Evolutionary conservation across 1,140 invertebrate species (phyloP), one percentile per base, ranked within the genome.

Genomic region (Pachyrhynchus sulphureomaculatus): DNA sequence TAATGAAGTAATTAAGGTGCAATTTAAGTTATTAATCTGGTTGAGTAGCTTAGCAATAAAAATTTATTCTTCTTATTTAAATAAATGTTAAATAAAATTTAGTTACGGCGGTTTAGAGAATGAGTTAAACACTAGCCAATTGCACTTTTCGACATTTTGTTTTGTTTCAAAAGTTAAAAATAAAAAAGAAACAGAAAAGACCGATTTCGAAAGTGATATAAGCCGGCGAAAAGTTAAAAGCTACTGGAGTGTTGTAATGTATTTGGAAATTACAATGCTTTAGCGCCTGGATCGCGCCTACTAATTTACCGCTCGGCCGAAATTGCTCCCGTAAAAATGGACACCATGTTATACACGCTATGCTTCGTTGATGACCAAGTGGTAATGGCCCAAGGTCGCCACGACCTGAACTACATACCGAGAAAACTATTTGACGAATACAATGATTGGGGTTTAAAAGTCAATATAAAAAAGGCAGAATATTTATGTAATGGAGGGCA

Each of bases 151-250:
- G 26, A 29, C 26, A 29, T 29, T 29, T 29, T 29, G 26, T 29
- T 29, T 9, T 29, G 26, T 29, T 29, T 29, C 26, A 10, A 45
- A 23, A 21, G n/a, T 15, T 45, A 45, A 18, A 36, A 56, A 47
- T 45, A 44, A 26, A 23, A 56, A 56, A 56, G 32, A n/a, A 45
- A 56, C 45, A 45, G 37, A 53, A 52, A 36, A 24, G 13, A 13
- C 26, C 10, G n/a, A 17, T 37, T 53, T 37, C 49, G 18, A 53
- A 53, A 24, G 34, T 37, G 34, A 4, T 4, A 23, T 23, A 10
- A n/a, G 29, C 49, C 49, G 49, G 21, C 34, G 49, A 23, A 24
- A 53, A 39, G 13, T 37, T 53, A n/a, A 15, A 36, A 18, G 49
- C 33, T 53, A 53, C 49, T 53, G 49, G 17, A 29, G 18, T 23